Percentiles rank a stretch among this genome's conserved stretches.
Evolutionary conservation across 2,888 invertebrate species (phyloP).

Genomic region (Pollenia labialis): DNA sequence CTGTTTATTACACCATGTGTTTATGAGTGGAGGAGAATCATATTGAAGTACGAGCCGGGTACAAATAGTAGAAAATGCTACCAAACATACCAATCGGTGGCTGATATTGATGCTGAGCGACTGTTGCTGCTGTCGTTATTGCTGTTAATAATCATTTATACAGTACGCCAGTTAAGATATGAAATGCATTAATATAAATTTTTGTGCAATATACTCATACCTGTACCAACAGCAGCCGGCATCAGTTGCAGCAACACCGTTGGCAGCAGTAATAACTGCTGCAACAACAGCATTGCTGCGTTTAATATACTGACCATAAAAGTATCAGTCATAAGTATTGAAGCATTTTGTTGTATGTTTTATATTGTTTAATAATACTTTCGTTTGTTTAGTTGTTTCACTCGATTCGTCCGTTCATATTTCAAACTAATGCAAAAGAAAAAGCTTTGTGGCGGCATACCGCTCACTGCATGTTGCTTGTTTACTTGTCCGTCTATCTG

Average conservation of each 20-base stretch:
- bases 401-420: conserved; percentile 62
- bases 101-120: conserved; percentile 24
- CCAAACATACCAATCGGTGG: neutral
- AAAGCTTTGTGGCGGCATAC: conserved; percentile 64
- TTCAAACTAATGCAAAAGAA: conserved; percentile 58
- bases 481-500: conserved; percentile 27
- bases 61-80: conserved; percentile 33
- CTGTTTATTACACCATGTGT: conserved; percentile 70
- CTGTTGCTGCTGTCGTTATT: conserved; percentile 22
- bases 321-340: conserved; percentile 62
- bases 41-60: conserved; percentile 26
- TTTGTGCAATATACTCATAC: conserved; percentile 51
- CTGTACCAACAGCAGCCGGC: conserved; percentile 17
- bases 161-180: conserved; percentile 62
- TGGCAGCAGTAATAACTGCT: conserved; percentile 47
- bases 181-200: conserved; percentile 57
- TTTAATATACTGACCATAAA: conserved; percentile 68
- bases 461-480: conserved; percentile 68
- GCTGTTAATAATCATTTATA: conserved; percentile 61
- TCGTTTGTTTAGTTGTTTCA: conserved; percentile 26
- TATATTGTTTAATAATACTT: conserved; percentile 16
- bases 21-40: conserved; percentile 65
- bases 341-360: neutral
- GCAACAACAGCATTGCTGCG: conserved; percentile 16
- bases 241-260: conserved; percentile 33